phyloP scores from a whole-genome alignment of 2,888 invertebrate species.

The Oscheius sp. region DNA sequence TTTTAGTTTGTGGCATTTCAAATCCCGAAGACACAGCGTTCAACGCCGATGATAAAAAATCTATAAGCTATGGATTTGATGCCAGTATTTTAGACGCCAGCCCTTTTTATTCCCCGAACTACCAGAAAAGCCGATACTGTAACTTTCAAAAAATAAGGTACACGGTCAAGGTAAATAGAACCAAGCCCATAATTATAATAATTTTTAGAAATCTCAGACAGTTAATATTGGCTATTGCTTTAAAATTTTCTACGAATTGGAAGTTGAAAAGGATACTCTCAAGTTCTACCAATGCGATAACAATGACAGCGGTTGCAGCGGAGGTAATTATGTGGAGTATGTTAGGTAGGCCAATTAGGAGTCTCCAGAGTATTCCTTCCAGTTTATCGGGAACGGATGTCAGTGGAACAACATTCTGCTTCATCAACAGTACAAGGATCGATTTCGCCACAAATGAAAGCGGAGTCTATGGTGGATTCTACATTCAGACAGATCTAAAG shows the following conservation, averaged over 20 bases:
- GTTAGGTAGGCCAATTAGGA: neutral
- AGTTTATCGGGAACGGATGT: conserved; percentile 13
- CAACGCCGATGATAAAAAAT: neutral
- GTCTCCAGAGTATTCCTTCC: neutral
- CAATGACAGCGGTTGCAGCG: neutral
- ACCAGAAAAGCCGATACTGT: neutral
- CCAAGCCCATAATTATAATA: neutral
- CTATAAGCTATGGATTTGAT: neutral
- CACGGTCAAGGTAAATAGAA: neutral
- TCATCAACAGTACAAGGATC: neutral
- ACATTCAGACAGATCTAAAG: neutral
- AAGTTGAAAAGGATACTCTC: conserved; percentile 8
- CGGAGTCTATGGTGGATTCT: conserved; percentile 9
- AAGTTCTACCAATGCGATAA: neutral
- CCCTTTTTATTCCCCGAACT: neutral
- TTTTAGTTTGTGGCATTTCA: neutral
- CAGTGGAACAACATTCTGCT: neutral
- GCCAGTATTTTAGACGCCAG: neutral
- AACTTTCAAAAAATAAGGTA: neutral
- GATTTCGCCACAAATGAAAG: conserved; percentile 15
- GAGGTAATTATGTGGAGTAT: neutral
- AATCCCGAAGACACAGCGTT: neutral
- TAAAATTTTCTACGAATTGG: neutral
- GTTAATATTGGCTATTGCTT: neutral
- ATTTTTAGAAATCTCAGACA: neutral